Evolutionary conservation across 2,888 invertebrate species (phyloP), one percentile per base, ranked within the genome.

Genomic region (Hipparchia semele): DNA sequence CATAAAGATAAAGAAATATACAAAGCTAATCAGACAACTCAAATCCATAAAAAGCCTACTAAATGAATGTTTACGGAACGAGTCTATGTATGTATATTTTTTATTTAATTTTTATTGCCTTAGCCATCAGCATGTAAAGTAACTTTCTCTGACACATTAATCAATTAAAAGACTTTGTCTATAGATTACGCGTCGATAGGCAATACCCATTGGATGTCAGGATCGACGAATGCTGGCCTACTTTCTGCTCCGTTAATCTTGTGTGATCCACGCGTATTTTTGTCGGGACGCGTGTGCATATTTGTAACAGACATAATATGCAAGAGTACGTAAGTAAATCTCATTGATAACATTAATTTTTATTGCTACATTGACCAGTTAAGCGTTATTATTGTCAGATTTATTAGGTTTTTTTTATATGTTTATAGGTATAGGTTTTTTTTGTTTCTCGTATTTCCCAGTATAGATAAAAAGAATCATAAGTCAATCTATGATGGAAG

Each of bases 171-270:
- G 64, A 60, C 68, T 73, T 75, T 73, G 73, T 73, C 59, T 39
- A 53, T 51, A 64, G 65, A 68, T 64, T 68, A 54, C 66, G 71
- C 71, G 54, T 75, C 62, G 68, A 60, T 73, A 53, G 60, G 10
- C 49, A 53, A 66, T 39, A 46, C 10, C 33, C 10, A 56, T 67
- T 53, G 51, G 66, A 49, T 49, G 67, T 45, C 33, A 72, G 58
- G 61, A 74, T 73, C 56, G 68, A 64, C 65, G 62, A 70, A 68
- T 69, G 69, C 51, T 61, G 82, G 64, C 80, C 81, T 78, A 84
- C 76, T 84, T 84, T 82, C 79, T 80, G 83, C 78, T 79, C 79
- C 81, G 80, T 75, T 82, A 77, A 78, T 78, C 82, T 78, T 77
- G 77, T 80, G 76, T 78, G 72, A 74, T 61, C 75, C 76, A 77